Conservation (phyloP, 37 sponge, comb jelly and placozoan genomes). For the Chondrilla cf. caribensis region DNA sequence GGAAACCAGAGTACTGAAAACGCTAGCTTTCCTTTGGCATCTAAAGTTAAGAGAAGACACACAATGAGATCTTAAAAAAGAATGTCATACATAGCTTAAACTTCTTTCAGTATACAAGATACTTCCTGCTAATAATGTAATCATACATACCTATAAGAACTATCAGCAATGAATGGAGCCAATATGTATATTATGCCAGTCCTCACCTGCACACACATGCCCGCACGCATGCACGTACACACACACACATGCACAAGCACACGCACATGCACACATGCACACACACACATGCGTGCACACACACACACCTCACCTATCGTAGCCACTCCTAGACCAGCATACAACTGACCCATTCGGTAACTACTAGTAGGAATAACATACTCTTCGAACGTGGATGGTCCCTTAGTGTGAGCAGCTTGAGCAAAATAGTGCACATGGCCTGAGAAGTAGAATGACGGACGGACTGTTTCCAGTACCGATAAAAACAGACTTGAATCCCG, state of each 20-base stretch:
- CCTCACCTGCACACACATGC: neutral
- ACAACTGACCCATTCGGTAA: slow-evolving; percentile 53
- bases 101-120: no score
- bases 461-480: neutral
- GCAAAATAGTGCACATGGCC: slow-evolving; percentile 47
- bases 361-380: slow-evolving; percentile 48
- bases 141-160: no score
- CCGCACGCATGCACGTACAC: slow-evolving; percentile 13
- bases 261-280: slow-evolving; percentile 24
- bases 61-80: no score
- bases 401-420: neutral
- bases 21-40: neutral
- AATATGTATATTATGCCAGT: no score
- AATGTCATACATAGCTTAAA: no score
- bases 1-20: neutral
- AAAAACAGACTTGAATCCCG: neutral
- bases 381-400: neutral
- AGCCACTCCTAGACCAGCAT: slow-evolving; percentile 41
- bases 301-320: slow-evolving; percentile 45
- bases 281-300: slow-evolving; percentile 26
- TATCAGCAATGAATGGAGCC: no score
- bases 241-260: slow-evolving; percentile 29
- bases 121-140: no score
- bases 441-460: slow-evolving; percentile 36
- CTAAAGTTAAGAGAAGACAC: neutral